Base-by-base conservation (phyloP, 2,888 invertebrate species). In the Dexiosoma caninum region DNA sequence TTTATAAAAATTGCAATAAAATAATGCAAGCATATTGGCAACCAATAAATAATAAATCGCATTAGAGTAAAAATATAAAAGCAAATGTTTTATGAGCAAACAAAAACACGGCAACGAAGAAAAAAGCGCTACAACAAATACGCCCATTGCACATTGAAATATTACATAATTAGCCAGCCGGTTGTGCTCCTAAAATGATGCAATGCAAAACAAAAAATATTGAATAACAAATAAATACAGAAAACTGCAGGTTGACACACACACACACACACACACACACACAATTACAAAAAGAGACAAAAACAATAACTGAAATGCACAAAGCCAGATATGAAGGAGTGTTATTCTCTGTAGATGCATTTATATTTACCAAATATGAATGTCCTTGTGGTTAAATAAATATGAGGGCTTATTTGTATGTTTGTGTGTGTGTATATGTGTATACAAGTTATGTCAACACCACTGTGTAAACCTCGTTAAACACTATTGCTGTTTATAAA, bases 401-500 rank as follows among this genome's bases (percentile, higher is more conserved):
- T 53, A 71, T 77, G 40, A 55, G 49, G 49, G 42, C 62, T 44
- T 74, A 19, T 21, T 30, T 44, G 14, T 44, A 21, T 64, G 7
- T 55, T 4, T 35, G n/a, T 7, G 19, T 49, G 32, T 44, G 53
- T 75, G 46, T 55, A n/a, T 53, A 53, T 76, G 49, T 72, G 62
- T 23, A 16, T 59, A n/a, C 53, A 44, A 32, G 64, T 74, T 70
- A 70, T 70, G 46, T 82, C 81, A 77, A 74, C 78, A 81, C 71
- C 75, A 81, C 66, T 59, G 40, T 49, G 71, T 49, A 80, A 80
- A 71, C 66, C 80, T 76, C 75, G 81, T 78, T 78, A 80, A 80
- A 71, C 75, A 76, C 75, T 80, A 66, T 30, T 62, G 78, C 83
- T 82, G 83, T 79, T 74, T 57, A 66, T 78, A 74, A 66, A 78